Evolutionary conservation across 2,113 vertebrate genomes (phyloP), one percentile per base, ranked within the genome.

Genomic region (Tylochromis polylepis): DNA sequence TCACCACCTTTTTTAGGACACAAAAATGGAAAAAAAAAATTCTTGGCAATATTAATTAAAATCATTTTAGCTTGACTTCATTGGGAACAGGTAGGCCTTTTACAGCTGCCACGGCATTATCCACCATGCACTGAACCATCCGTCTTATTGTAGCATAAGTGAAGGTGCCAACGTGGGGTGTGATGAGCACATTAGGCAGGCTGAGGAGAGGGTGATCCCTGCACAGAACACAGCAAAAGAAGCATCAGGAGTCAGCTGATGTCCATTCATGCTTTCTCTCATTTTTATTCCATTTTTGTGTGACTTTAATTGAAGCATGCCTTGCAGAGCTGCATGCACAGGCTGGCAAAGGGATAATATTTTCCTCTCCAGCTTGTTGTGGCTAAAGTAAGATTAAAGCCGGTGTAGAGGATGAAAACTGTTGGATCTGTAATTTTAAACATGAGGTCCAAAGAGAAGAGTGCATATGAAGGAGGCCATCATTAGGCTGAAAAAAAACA

Each of bases 141-240:
- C 14, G 82, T 41, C 41, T 86, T 4, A 2, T 43, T 15, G 95
- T 95, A 2, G 36, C 1, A 29, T 49, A 24, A 2, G 94, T 95
- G 85, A 88, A 81, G 67, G 89, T 92, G 72, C 93, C 95, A 2
- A 86, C 3, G 6, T 95, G 95, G 43, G 94, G 94, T 0, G 94
- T 95, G 67, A 95, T 94, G 15, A 95, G 60, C 77, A 93, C 93
- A 8, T 95, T 95, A 36, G 92, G 88, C 16, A 95, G 90, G 22
- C 81, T 8, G 5, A 95, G 92, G 24, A 95, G 92, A 83, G 93
- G 95, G 82, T 95, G 95, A 90, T 92, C 90, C 84, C 94, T 95
- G 87, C 27, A 92, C 5, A 75, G 22, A 65, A 86, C 7, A 6
- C 59, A 84, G 6, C 36, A 80, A 59, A 77, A 12, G 12, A 83